Evolutionary conservation across 2,113 vertebrate genomes (phyloP), one percentile per base, ranked within the genome.

Genomic region (Pogonocichla stellata): DNA sequence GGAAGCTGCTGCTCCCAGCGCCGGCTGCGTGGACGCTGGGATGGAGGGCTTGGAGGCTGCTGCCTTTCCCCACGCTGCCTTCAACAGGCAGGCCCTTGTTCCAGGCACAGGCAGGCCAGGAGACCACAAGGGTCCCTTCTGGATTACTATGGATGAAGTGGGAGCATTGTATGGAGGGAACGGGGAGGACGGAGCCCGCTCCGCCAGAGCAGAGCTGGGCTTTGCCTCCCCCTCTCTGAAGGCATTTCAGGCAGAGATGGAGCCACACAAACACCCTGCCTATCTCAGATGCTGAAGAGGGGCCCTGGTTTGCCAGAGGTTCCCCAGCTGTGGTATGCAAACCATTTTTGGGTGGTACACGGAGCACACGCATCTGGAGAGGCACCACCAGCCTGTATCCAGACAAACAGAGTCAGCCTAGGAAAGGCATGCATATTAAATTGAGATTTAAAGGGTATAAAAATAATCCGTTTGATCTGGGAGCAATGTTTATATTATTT

Each of bases 11-110:
- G 1, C 24, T 70, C 75, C 13, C 94, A 62, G 54, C 1, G 1
- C 54, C 0, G 2, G 79, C 67, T n/a, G 38, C 4, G 22, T 12
- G 40, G 74, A 67, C 0, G 38, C 53, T 40, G 51, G 75, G 70
- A 64, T 1, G 82, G 57, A 64, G 65, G 72, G 40, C 40, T 83
- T 29, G 47, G 25, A 85, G 79, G 74, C 71, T 80, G 92, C 47
- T 88, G 92, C 85, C 56, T 86, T 86, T 95, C 88, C 91, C 86
- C 87, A 86, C 4, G 5, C 84, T 86, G 87, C 84, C 80, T 95
- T 51, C 82, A 96, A 95, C 93, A 96, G 93, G 43, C 93, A 95
- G 42, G 83, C 77, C 91, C 95, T 97, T 97, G 96, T 97, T 96
- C 14, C 1, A 87, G 65, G 80, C 13, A 0, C 84, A 81, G 92